Evolutionary conservation across 2,797 vertebrate species (phyloP).

Genomic region (Hydrolagus colliei): DNA sequence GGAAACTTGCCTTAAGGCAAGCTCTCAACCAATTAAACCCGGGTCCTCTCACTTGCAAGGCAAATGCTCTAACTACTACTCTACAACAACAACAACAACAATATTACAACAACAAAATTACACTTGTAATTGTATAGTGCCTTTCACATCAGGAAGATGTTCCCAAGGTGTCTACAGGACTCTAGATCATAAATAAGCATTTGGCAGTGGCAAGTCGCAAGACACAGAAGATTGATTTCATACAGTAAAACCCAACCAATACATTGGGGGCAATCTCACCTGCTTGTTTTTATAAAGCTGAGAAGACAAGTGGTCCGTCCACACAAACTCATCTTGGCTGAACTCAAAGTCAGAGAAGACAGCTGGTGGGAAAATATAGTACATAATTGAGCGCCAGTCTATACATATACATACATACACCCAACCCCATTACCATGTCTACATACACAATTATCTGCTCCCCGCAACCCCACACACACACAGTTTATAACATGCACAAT

Average conservation of each 20-base stretch:
- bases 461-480: too few relatives aligned
- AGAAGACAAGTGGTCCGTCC: conserved; percentile 68
- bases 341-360: conserved; percentile 39
- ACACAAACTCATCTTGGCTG: conserved; percentile 46
- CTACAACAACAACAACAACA: neutral
- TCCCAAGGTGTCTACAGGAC: conserved; percentile 34
- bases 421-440: neutral
- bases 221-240: conserved; percentile 44
- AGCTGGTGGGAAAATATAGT: conserved; percentile 43
- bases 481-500: too few relatives aligned
- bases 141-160: too few relatives aligned
- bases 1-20: conserved; percentile 37
- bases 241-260: conserved; percentile 37
- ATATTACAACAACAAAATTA: too few relatives aligned
- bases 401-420: neutral
- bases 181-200: conserved; percentile 46
- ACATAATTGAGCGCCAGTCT: neutral
- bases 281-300: conserved; percentile 84
- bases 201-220: conserved; percentile 41
- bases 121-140: too few relatives aligned
- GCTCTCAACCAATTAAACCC: too few relatives aligned
- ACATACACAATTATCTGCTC: too few relatives aligned
- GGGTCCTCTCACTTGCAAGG: conserved; percentile 38
- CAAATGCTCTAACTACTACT: conserved; percentile 35
- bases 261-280: conserved; percentile 54